Conservation (phyloP, 2,888 invertebrate species). For the Agriotes lineatus region DNA sequence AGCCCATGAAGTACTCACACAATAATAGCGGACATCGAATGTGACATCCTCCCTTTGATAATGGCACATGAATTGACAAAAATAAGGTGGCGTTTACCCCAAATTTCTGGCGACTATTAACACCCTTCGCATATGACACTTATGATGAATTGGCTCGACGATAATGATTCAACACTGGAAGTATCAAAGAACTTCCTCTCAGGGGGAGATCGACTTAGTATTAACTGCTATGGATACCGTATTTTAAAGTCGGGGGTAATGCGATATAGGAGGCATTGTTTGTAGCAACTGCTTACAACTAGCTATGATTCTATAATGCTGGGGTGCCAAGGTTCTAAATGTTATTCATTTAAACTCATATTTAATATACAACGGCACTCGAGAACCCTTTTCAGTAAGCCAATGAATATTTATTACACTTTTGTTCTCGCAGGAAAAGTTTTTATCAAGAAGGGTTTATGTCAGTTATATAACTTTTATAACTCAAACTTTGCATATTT, state of each 20-base stretch:
- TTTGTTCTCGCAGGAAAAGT: slow-evolving; percentile 52
- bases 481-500: slow-evolving; percentile 44
- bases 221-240: slow-evolving; percentile 65
- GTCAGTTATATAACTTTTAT: slow-evolving; percentile 47
- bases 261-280: slow-evolving; percentile 57
- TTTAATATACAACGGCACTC: slow-evolving; percentile 59
- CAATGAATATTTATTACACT: slow-evolving; percentile 61
- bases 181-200: slow-evolving; percentile 62
- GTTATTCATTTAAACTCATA: slow-evolving; percentile 63
- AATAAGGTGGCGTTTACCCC: slow-evolving; percentile 49
- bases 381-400: slow-evolving; percentile 51
- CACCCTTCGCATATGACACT: slow-evolving; percentile 61
- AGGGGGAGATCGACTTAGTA: slow-evolving; percentile 55
- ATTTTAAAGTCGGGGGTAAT: slow-evolving; percentile 61
- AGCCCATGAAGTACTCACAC: slow-evolving; percentile 7
- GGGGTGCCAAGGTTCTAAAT: slow-evolving; percentile 58
- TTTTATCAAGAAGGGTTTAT: slow-evolving; percentile 48
- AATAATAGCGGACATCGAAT: slow-evolving; percentile 34
- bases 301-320: slow-evolving; percentile 59
- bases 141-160: slow-evolving; percentile 64
- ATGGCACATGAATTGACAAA: slow-evolving; percentile 48
- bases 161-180: slow-evolving; percentile 63
- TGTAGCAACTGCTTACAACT: slow-evolving; percentile 58
- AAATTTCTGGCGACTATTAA: slow-evolving; percentile 58
- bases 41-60: slow-evolving; percentile 45